Percentiles rank a stretch among this genome's conserved stretches.
These are phyloP conservation scores for Drosophila greeni DNA, from an alignment of 2,888 invertebrate species.

Conservation along the genomic window DNA sequence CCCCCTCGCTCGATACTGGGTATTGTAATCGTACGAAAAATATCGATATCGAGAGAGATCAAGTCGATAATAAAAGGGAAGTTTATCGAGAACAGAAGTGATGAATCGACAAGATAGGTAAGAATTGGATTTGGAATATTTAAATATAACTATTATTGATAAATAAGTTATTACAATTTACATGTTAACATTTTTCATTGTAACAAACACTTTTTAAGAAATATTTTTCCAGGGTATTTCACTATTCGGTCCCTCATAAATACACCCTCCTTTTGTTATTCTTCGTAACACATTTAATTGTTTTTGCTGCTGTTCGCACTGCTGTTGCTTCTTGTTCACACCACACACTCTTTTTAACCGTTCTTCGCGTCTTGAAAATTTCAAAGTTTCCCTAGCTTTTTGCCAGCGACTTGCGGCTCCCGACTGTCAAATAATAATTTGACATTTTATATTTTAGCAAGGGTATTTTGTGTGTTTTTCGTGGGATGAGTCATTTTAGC, in stretches of 20 bases:
- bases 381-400: conserved; percentile 24
- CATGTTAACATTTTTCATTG: too few species aligned
- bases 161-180: too few species aligned
- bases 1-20: not conserved
- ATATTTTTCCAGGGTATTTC: not conserved
- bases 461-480: conserved; percentile 2
- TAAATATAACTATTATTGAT: too few species aligned
- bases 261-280: conserved; percentile 11
- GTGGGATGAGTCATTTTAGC: not conserved
- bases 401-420: conserved; percentile 16
- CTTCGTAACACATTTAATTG: conserved; percentile 50
- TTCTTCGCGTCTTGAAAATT: conserved; percentile 38
- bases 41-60: not conserved
- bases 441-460: conserved; percentile 31
- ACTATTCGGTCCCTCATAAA: too few species aligned
- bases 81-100: not conserved
- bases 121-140: rapidly evolving
- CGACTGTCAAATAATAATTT: conserved; percentile 41
- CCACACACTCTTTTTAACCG: conserved; percentile 33
- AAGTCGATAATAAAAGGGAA: not conserved
- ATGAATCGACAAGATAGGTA: too few species aligned
- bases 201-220: not conserved
- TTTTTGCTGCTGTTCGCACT: conserved; percentile 20
- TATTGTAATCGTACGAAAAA: not conserved
- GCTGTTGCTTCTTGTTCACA: conserved; percentile 17